A percentile compares a stretch with the other conserved stretches of the same genome.
phyloP scores from a whole-genome alignment of 1,140 invertebrate genomes.

The Papilio helenus region DNA sequence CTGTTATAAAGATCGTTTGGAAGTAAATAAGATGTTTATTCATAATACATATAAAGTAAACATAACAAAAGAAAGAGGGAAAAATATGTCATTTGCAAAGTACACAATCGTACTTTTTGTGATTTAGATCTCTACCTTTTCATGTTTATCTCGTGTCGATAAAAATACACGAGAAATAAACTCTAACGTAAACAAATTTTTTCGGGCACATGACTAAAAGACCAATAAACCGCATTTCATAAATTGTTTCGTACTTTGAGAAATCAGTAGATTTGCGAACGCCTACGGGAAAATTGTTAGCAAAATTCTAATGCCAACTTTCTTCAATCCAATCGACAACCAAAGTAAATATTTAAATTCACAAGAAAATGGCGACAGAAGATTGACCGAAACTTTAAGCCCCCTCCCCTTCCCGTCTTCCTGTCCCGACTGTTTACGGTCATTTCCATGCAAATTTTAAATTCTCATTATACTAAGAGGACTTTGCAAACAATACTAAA shows the following conservation, averaged over 20 bases:
- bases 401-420: not conserved
- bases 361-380: conserved; percentile 22
- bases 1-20: conserved; percentile 1
- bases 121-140: not conserved
- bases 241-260: not conserved
- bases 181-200: too few species aligned
- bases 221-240: too few species aligned
- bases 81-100: not conserved
- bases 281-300: not conserved
- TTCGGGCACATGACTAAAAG: too few species aligned
- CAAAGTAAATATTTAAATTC: conserved; percentile 34
- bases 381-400: conserved; percentile 22
- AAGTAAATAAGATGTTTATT: not conserved
- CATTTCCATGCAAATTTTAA: conserved; percentile 35
- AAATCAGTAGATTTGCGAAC: not conserved
- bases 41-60: not conserved
- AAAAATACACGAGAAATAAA: not conserved
- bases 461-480: conserved; percentile 32
- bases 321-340: conserved; percentile 1
- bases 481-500: conserved; percentile 35
- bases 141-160: not conserved
- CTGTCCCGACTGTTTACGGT: conserved; percentile 27
- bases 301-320: not conserved
- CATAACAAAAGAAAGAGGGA: not conserved
- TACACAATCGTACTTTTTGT: not conserved